These are phyloP conservation scores for Microvelia longipes DNA, from an alignment of 1,140 invertebrate species.

Conservation along the genomic window DNA sequence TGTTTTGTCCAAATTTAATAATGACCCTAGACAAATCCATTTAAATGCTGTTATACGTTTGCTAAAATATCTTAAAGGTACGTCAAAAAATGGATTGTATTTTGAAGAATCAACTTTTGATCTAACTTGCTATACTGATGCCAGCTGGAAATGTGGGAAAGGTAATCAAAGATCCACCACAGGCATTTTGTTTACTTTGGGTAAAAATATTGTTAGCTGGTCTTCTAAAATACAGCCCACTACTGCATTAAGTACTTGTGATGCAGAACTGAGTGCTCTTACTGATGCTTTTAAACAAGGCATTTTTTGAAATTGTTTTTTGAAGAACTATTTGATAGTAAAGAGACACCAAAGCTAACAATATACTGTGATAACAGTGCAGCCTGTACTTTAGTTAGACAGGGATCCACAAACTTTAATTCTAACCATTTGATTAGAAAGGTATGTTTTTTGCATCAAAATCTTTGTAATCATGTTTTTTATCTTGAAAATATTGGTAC, in stretches of 20 bases:
- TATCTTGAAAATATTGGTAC: background rate
- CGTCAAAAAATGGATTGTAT: background rate
- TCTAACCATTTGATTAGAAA: background rate
- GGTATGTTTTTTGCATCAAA: background rate
- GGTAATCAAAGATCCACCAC: background rate
- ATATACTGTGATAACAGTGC: background rate
- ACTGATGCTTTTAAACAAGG: background rate
- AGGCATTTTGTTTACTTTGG: background rate
- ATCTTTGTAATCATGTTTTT: background rate
- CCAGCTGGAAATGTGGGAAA: background rate
- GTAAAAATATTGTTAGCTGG: background rate
- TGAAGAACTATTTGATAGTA: background rate
- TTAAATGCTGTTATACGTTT: background rate
- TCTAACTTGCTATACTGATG: background rate
- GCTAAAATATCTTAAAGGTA: background rate
- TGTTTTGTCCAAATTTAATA: background rate
- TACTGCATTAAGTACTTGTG: background rate
- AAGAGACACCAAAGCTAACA: background rate
- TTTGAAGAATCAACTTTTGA: background rate
- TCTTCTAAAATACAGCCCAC: background rate
- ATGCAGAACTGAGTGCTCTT: background rate
- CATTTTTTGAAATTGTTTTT: background rate
- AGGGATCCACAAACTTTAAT: background rate
- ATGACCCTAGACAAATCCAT: background rate
- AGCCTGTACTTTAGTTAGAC: background rate